Evolutionary conservation across 2,113 vertebrate genomes (phyloP), one percentile per base, ranked within the genome.

Genomic region (Calyptommatus sinebrachiatus): DNA sequence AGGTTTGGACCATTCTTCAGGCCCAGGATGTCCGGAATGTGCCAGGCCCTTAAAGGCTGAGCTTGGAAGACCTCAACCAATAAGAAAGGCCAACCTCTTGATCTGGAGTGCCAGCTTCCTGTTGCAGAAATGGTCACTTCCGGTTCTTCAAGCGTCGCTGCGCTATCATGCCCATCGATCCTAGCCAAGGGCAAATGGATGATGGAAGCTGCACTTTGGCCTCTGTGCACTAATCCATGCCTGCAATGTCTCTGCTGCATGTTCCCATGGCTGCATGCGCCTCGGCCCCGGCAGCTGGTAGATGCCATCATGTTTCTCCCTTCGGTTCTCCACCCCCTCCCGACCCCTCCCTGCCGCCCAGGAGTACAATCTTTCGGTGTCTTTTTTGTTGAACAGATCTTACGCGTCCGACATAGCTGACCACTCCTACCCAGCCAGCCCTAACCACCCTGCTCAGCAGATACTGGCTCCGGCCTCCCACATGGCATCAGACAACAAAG

Each of bases 401-500:
- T 94, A 96, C 45, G 94, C 95, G 0, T 98, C 97, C 0, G 96
- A 97, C 0, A 87, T 71, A 0, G 94, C 93, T 0, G 95, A 97
- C 69, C 94, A 92, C 88, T 94, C 96, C 0, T 97, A 97, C 91
- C 97, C 96, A 0, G 96, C 96, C 12, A 97, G 97, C 84, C 97
- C 97, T 85, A 97, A 94, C 92, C 96, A 97, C 86, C 94, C 96
- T 0, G 89, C 93, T 0, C 92, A 94, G 86, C 96, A 96, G 90
- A 90, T 91, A 80, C 89, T 89, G 73, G 86, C 93, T 66, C 92
- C 93, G 3, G 91, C 81, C 5, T 86, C 96, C 71, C 96, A 93
- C 88, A 92, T 91, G 83, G 82, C 95, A 0, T 76, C 92, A 0
- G 96, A 97, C 79, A 94, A 92, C 89, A 96, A 95, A 83, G 96